phyloP scores from a whole-genome alignment of 2,797 vertebrate species.

The Hydrophis major region DNA sequence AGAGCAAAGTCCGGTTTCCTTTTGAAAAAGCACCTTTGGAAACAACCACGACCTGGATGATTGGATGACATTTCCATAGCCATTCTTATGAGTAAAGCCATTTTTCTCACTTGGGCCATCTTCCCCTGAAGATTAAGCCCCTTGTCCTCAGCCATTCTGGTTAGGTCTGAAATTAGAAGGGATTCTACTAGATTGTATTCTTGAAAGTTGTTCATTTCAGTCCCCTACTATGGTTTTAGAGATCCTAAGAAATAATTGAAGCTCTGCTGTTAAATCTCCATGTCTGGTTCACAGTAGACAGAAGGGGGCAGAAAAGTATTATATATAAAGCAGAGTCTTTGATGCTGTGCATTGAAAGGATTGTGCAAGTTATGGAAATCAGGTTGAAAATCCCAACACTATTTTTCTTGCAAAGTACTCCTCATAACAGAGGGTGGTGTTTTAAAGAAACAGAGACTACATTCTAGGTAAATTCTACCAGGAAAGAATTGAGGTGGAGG shows the following conservation, averaged over 20 bases:
- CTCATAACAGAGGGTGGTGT: not conserved
- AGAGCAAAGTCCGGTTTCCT: too few relatives aligned
- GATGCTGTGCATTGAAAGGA: not conserved
- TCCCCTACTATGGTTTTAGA: not conserved
- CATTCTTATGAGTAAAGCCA: not conserved
- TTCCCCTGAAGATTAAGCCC: not conserved
- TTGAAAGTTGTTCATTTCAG: not conserved
- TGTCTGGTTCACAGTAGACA: constrained; percentile 34
- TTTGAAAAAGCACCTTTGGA: too few relatives aligned
- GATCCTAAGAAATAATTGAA: not conserved
- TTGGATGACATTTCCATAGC: too few relatives aligned
- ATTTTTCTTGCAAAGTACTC: not conserved
- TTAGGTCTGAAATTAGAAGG: not conserved
- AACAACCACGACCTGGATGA: too few relatives aligned
- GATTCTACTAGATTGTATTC: not conserved
- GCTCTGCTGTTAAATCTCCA: not conserved
- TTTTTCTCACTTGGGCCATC: not conserved
- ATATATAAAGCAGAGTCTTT: constrained; percentile 18
- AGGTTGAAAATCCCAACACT: constrained; percentile 19
- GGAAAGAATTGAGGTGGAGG: not conserved
- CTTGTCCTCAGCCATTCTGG: not conserved
- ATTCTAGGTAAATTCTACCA: not conserved
- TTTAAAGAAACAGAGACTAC: not conserved
- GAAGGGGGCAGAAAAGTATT: constrained; percentile 64
- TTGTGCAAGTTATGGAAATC: not conserved